These are phyloP conservation scores for Teleopsis dalmanni DNA, from an alignment of 1,140 invertebrate genomes.

Conservation along the genomic window DNA sequence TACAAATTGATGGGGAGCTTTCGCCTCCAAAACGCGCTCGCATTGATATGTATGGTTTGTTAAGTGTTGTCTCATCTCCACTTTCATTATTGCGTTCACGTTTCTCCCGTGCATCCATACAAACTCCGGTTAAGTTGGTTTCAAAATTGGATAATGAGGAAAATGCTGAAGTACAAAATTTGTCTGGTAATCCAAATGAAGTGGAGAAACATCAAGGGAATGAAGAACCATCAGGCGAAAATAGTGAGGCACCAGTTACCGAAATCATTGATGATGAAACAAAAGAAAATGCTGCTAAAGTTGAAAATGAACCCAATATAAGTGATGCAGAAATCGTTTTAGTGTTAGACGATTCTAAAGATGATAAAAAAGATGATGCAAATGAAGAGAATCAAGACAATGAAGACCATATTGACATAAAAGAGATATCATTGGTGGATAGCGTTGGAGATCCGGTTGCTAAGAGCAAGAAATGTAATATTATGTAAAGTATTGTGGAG, in stretches of 20 bases:
- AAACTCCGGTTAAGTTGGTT: constrained; percentile 17
- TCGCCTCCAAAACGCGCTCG: constrained; percentile 38
- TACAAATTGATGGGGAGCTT: constrained; percentile 29
- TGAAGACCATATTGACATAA: constrained; percentile 13
- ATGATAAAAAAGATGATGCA: constrained; percentile 5
- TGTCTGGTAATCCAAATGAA: constrained; percentile 27
- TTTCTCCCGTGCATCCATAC: constrained; percentile 28
- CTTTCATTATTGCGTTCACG: constrained; percentile 29
- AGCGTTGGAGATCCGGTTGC: constrained; percentile 2
- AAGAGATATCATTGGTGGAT: constrained; percentile 4
- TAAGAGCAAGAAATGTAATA: constrained; percentile 23
- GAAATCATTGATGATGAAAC: constrained; percentile 24
- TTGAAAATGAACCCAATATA: not conserved
- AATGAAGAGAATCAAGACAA: not conserved
- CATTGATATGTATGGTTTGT: constrained; percentile 22
- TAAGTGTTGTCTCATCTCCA: constrained; percentile 30
- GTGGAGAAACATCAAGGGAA: constrained; percentile 16
- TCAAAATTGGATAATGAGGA: constrained; percentile 24
- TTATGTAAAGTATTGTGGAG: constrained; percentile 25
- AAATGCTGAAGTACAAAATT: constrained; percentile 27
- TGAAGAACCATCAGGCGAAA: constrained; percentile 6
- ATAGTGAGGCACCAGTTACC: constrained; percentile 16
- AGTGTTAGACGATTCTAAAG: not conserved
- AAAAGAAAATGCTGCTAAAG: constrained; percentile 16
- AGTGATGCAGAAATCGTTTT: constrained; percentile 9